These are phyloP conservation scores for Chinchilla lanigera DNA, from an alignment of 2,113 vertebrate species.

Conservation along the genomic window DNA sequence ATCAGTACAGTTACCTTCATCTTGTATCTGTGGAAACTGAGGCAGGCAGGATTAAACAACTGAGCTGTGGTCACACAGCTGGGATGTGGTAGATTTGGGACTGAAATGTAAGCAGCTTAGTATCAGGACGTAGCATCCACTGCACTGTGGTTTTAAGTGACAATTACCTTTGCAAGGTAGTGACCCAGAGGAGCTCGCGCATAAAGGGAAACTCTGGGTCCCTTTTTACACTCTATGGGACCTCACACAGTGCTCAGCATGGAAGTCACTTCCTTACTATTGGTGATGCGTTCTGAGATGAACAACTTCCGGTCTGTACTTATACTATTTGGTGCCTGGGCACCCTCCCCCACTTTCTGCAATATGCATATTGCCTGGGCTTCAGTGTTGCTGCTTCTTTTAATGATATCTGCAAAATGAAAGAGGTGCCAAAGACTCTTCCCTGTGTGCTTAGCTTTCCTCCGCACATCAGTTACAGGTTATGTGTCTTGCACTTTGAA, in stretches of 20 bases:
- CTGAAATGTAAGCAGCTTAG: neutral
- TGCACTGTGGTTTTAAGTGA: too few relatives aligned
- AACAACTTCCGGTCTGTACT: neutral
- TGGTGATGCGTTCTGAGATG: too few relatives aligned
- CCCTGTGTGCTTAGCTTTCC: neutral
- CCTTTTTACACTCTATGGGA: neutral
- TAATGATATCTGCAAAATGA: neutral
- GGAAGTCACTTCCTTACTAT: neutral
- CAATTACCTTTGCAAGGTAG: neutral
- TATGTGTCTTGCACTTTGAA: too few relatives aligned
- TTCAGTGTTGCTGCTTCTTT: neutral
- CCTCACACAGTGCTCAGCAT: neutral
- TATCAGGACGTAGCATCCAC: neutral
- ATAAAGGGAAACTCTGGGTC: neutral
- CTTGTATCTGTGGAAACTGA: neutral
- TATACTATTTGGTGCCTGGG: neutral
- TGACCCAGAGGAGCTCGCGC: neutral
- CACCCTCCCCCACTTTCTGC: neutral
- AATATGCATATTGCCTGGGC: neutral
- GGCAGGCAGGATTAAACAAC: neutral
- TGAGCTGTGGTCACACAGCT: neutral
- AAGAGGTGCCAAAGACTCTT: neutral
- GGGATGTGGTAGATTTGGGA: neutral
- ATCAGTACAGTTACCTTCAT: neutral
- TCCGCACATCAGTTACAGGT: rapidly evolving